Evolutionary conservation across 2,113 vertebrate species (phyloP).

Genomic region (Spermophilus dauricus): DNA sequence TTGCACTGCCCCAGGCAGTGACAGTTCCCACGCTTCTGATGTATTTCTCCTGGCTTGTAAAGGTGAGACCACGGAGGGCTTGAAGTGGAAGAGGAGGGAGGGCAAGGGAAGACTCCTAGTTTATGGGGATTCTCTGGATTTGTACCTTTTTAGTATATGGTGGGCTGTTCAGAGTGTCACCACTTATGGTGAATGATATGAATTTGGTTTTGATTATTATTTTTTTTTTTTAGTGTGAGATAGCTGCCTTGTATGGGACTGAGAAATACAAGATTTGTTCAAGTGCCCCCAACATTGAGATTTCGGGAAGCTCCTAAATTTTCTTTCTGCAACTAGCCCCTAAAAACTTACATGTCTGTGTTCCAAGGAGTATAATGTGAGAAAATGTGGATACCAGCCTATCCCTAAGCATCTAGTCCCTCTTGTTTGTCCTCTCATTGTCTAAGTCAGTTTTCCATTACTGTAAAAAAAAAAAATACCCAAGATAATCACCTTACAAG

Average conservation of each 20-base stretch:
- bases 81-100: not conserved
- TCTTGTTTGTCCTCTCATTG: too few species aligned
- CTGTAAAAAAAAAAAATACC: too few species aligned
- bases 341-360: too few species aligned
- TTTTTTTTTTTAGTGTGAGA: not conserved
- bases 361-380: too few species aligned
- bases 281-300: not conserved
- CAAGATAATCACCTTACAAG: too few species aligned
- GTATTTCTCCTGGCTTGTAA: not conserved
- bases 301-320: not conserved
- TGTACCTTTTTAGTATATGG: not conserved
- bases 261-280: not conserved
- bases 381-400: too few species aligned
- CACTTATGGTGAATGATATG: fast-evolving
- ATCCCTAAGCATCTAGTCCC: too few species aligned
- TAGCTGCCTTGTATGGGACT: not conserved
- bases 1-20: not conserved
- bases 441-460: too few species aligned
- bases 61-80: not conserved
- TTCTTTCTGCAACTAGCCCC: not conserved
- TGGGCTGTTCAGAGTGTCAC: not conserved
- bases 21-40: not conserved
- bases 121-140: not conserved
- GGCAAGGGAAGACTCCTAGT: not conserved
- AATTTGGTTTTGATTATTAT: not conserved